Evolutionary conservation across 2,888 invertebrate genomes (phyloP).

Genomic region (Anoplius nigerrimus): DNA sequence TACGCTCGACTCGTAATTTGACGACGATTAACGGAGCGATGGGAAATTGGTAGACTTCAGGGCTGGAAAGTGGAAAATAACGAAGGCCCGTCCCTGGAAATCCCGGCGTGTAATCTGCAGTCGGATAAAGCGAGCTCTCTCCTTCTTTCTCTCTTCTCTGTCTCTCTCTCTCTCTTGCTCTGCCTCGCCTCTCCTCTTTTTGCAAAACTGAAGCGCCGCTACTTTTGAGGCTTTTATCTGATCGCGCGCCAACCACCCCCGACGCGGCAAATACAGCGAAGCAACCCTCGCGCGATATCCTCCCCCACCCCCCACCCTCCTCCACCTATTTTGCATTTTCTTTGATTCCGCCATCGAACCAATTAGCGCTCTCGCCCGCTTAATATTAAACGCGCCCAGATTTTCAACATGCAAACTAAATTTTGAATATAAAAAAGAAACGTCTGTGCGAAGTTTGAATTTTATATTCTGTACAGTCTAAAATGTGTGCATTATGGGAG

Average conservation of each 20-base stretch:
- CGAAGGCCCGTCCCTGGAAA: no score
- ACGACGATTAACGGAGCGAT: no score
- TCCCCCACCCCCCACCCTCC: conserved; percentile 25
- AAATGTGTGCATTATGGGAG: no score
- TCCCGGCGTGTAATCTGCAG: no score
- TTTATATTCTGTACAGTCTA: no score
- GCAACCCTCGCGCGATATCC: conserved; percentile 55
- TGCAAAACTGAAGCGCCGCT: conserved; percentile 51
- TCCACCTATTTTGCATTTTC: conserved; percentile 11
- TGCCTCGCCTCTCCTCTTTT: conserved; percentile 33
- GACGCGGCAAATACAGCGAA: conserved; percentile 48
- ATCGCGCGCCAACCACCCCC: conserved; percentile 37
- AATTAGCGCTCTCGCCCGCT: conserved; percentile 51
- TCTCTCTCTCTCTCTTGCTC: background rate
- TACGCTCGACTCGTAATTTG: no score
- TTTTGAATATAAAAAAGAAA: no score
- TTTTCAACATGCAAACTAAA: no score
- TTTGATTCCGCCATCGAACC: conserved; percentile 53
- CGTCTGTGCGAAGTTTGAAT: no score
- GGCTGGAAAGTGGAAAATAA: no score
- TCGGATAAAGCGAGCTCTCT: background rate
- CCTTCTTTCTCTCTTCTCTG: background rate
- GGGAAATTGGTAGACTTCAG: no score
- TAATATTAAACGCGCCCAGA: conserved; percentile 44
- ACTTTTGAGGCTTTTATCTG: conserved; percentile 63